These are phyloP conservation scores for Taxidea taxus DNA, from an alignment of 2,113 vertebrate species.

Conservation along the genomic window DNA sequence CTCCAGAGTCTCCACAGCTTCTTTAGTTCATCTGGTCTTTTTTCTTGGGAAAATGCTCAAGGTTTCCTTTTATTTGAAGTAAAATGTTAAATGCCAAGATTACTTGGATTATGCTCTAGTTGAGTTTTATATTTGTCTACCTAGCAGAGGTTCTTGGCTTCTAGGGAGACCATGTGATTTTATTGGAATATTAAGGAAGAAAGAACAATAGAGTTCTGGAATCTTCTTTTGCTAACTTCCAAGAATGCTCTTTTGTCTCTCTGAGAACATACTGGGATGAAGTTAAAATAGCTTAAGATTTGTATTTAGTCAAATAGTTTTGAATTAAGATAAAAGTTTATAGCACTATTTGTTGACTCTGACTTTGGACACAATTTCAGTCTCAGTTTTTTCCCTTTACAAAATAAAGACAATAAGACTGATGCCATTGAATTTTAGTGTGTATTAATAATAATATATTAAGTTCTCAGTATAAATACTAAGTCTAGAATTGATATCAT, in stretches of 20 bases:
- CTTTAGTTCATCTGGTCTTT: constrained; percentile 69
- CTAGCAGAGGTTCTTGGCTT: background rate
- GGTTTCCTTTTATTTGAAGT: constrained; percentile 20
- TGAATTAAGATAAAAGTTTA: background rate
- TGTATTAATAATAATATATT: background rate
- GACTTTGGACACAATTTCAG: background rate
- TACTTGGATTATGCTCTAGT: background rate
- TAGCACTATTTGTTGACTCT: background rate
- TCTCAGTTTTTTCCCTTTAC: constrained; percentile 51
- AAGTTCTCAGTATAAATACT: background rate
- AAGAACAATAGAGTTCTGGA: background rate
- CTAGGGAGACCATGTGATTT: background rate
- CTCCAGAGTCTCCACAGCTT: constrained; percentile 69
- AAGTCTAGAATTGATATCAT: background rate
- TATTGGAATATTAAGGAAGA: constrained; percentile 9
- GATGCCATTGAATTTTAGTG: background rate
- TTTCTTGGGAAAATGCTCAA: constrained; percentile 77
- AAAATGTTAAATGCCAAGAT: background rate
- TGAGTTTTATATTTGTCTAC: constrained; percentile 15
- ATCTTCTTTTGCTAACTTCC: background rate
- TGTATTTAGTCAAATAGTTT: background rate
- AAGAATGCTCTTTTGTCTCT: background rate
- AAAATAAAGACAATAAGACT: background rate
- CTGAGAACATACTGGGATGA: background rate
- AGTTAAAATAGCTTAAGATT: constrained; percentile 13